These are phyloP conservation scores for Standfussiana lucernea DNA, from an alignment of 2,888 invertebrate genomes.

Conservation along the genomic window DNA sequence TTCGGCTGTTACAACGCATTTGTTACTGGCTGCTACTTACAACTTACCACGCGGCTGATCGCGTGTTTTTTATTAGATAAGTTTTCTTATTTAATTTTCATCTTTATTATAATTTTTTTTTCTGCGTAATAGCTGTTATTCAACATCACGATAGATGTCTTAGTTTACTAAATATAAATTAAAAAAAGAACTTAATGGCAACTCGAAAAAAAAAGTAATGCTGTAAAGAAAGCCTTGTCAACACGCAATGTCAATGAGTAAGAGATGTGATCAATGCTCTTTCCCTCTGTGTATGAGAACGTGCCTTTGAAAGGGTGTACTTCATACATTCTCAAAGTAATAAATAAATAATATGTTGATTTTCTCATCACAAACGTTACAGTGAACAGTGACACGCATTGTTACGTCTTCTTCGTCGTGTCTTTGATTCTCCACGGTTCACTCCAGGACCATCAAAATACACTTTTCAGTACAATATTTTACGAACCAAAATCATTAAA, in stretches of 20 bases:
- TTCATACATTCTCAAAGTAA: background rate
- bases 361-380: too few relatives aligned
- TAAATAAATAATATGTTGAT: too few relatives aligned
- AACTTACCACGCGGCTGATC: constrained; percentile 12
- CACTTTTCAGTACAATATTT: background rate
- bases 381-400: background rate
- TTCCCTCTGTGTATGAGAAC: background rate
- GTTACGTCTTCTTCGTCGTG: background rate
- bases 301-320: background rate
- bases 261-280: background rate
- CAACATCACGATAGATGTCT: background rate
- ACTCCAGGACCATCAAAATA: background rate
- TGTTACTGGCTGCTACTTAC: constrained; percentile 33
- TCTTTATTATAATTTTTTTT: background rate
- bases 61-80: constrained; percentile 15
- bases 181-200: background rate
- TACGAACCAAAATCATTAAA: background rate
- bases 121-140: background rate
- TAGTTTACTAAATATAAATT: background rate
- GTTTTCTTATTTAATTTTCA: background rate
- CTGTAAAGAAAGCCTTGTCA: too few relatives aligned
- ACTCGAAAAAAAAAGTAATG: too few relatives aligned
- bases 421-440: too few relatives aligned
- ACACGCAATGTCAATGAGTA: background rate
- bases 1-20: constrained; percentile 28